Base-by-base conservation (phyloP, 2,888 invertebrate genomes). In the Tachina grossa region DNA sequence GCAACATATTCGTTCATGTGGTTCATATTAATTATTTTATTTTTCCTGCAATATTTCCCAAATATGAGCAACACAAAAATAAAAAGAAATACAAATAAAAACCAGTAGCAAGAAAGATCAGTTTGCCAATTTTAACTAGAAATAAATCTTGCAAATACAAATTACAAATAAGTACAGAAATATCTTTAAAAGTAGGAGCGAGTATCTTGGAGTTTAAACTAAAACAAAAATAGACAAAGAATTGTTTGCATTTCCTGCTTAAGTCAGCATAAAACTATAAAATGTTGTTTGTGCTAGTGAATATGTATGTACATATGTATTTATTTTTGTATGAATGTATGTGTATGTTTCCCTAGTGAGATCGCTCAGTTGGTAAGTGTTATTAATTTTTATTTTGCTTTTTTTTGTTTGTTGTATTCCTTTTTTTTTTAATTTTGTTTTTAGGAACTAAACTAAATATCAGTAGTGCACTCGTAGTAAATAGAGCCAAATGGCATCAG, bases 71-170 rank as follows among this genome's bases (percentile, higher is more conserved):
- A 53, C 43, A 69, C 45, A 39, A n/a, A 49, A 2, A 39, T n/a
- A 75, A 75, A n/a, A 43, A 74, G 10, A 61, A 63, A 31, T 19
- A 59, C 9, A 11, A 80, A 80, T 31, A 31, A 66, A 45, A 74
- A 57, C 57, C 80, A 74, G 80, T 74, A 66, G 80, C 72, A 74
- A 45, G 69, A 69, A 53, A 71, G 69, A 76, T 82, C 76, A 76
- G 66, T 76, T 82, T 65, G 69, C 82, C 71, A 68, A 82, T 82
- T 82, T 85, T 85, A 85, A 71, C 69, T 85, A 78, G 85, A 85
- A 82, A 82, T 82, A 74, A 47, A 72, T 84, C 57, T 84, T 77
- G 49, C 72, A 77, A 80, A 80, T 66, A 74, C 39, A 68, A 81
- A 61, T 81, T 81, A 61, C 75, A 75, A 75, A 75, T 81, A 81